These are phyloP conservation scores for Astropecten irregularis DNA, from an alignment of 53 echinoderm and acorn worm species.

Conservation along the genomic window DNA sequence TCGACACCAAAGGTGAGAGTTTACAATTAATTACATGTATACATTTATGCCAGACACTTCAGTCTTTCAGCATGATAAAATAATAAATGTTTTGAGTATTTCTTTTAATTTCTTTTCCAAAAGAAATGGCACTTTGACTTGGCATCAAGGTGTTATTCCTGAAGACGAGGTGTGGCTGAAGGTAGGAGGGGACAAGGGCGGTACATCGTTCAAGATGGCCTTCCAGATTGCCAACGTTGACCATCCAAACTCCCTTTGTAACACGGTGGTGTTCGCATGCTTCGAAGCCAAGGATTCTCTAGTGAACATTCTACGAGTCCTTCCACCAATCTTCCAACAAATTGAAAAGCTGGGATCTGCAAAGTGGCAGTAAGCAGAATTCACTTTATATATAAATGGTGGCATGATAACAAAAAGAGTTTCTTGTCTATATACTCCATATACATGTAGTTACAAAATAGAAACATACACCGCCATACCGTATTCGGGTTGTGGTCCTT, in stretches of 20 bases:
- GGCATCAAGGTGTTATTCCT: conserved; percentile 4
- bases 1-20: not conserved
- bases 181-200: conserved; percentile 25
- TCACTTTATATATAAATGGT: not conserved
- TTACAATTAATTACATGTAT: not conserved
- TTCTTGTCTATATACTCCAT: not conserved
- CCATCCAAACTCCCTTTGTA: not conserved
- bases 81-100: not conserved
- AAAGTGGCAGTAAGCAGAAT: not conserved
- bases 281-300: not conserved
- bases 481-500: no score
- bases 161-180: conserved; percentile 8
- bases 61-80: not conserved
- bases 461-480: not conserved
- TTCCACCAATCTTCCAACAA: not conserved
- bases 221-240: conserved; percentile 10
- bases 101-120: not conserved
- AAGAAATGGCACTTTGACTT: conserved; percentile 7
- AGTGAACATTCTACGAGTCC: not conserved
- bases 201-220: conserved; percentile 7
- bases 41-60: not conserved
- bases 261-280: conserved; percentile 28
- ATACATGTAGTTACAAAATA: no score
- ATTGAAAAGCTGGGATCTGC: not conserved
- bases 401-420: not conserved